Evolutionary conservation across 1,140 invertebrate species (phyloP), one percentile per base, ranked within the genome.

Genomic region (Solenopsis invicta): DNA sequence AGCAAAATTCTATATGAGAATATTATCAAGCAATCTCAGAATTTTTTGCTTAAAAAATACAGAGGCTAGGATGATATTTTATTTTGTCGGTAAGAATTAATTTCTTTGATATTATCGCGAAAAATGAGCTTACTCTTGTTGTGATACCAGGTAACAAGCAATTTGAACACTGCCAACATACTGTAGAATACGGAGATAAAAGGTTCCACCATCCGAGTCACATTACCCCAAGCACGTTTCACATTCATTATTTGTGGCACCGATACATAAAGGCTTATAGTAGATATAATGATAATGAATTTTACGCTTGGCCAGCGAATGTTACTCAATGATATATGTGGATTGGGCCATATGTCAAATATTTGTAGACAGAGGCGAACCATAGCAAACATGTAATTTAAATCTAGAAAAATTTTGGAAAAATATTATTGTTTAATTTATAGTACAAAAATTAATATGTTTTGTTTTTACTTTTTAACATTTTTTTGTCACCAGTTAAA

Each of bases 321-420:
- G 8, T 34, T 37, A 56, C 6, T 81, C 6, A 72, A 29, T 29
- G 54, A 0, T 6, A 48, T 10, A 21, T 34, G 2, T 1, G 80
- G 54, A 82, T 82, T 52, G 18, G 80, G 80, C 67, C 80, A 74
- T 61, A 74, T 16, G 41, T 67, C 80, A 16, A 74, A 74, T 48
- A 74, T 3, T 18, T 54, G 4, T 12, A 82, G 16, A n/a, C 52
- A 61, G 10, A 21, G 67, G 0, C 18, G 52, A 16, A 12, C 48
- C 24, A 82, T 0, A 0, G 41, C 16, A 48, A 82, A 82, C 16
- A 29, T 41, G 13, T 74, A 34, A 61, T 59, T 56, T 4, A 82
- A 59, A 61, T 82, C 80, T 82, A 59, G 0, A 74, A 61, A 50
- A 48, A 74, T 48, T 67, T 45, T 50, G 12, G 0, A 18, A 24